Conservation (phyloP, 2,113 vertebrate species). For the Phalacrocorax brasilianus region DNA sequence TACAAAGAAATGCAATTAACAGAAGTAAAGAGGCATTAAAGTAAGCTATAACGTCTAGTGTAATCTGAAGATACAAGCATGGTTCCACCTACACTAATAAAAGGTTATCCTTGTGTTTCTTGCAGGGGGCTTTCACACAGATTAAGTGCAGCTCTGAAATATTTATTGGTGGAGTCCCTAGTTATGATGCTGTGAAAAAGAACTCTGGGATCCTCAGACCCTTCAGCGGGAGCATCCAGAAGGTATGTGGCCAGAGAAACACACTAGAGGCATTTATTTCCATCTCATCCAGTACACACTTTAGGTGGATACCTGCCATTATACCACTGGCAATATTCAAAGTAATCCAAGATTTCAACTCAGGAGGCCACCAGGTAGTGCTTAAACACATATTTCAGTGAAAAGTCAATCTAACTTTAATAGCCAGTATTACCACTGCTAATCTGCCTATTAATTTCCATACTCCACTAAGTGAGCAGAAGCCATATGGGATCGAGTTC, state of each 20-base stretch:
- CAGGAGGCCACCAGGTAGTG: not conserved
- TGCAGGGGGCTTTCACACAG: constrained; percentile 95
- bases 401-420: not conserved
- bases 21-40: not conserved
- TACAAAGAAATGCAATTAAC: not conserved
- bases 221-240: constrained; percentile 92
- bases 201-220: constrained; percentile 81
- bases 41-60: not conserved
- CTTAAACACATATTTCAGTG: not conserved
- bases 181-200: constrained; percentile 86
- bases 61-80: not conserved
- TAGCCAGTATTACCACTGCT: not conserved
- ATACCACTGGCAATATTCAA: rapidly evolving
- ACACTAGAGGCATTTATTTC: not conserved
- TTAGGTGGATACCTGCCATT: not conserved
- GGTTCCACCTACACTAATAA: not conserved
- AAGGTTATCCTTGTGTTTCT: not conserved
- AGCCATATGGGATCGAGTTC: not conserved
- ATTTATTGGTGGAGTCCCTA: constrained; percentile 89
- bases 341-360: not conserved
- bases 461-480: not conserved
- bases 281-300: rapidly evolving
- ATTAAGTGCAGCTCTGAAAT: constrained; percentile 94
- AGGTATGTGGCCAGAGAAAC: constrained; percentile 71
- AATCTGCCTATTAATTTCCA: not conserved